Base-by-base conservation (phyloP, 53 echinoderm and acorn worm species). In the Henricia sp. region DNA sequence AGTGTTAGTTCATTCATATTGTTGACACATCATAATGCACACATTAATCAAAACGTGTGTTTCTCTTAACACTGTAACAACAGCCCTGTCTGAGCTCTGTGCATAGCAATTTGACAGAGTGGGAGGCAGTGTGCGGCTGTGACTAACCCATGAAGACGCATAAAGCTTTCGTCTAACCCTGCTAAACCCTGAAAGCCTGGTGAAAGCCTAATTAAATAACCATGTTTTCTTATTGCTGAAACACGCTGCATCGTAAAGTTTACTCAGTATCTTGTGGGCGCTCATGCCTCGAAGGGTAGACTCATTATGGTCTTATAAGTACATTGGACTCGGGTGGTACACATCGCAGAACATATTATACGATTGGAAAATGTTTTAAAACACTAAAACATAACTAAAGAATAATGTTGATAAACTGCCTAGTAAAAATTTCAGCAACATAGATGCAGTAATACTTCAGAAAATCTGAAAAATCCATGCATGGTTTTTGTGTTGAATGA, bases 211-310 rank as follows among this genome's bases (percentile, higher is more conserved):
- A 72, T 72, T 30, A 70, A 70, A 70, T 29, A 48, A 30, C n/a
- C 70, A 50, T 48, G 48, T 17, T 50, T 70, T 25, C 21, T 42
- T 70, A 23, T 70, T 43, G 43, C 43, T 70, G 70, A 40, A 46
- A 24, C 43, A 19, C 50, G 25, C 26, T 68, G 68, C 23, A 46
- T 27, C 46, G 44, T 52, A 33, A 51, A 72, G 51, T 72, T 30
- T 72, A 72, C 72, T 72, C 52, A 52, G n/a, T n/a, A n/a, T n/a
- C 52, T 52, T 72, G 17, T 3, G 51, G 52, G 72, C 72, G 33
- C 30, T 21, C 50, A n/a, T n/a, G n/a, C n/a, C n/a, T n/a, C n/a
- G n/a, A n/a, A n/a, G n/a, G n/a, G n/a, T n/a, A n/a, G 34, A 72
- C 33, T 72, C 51, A 32, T 52, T 29, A 32, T 8, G 20, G 52